Percentiles rank a stretch among this genome's conserved stretches.
Evolutionary conservation across 2,113 vertebrate genomes (phyloP).

Genomic region (Columba janthina): DNA sequence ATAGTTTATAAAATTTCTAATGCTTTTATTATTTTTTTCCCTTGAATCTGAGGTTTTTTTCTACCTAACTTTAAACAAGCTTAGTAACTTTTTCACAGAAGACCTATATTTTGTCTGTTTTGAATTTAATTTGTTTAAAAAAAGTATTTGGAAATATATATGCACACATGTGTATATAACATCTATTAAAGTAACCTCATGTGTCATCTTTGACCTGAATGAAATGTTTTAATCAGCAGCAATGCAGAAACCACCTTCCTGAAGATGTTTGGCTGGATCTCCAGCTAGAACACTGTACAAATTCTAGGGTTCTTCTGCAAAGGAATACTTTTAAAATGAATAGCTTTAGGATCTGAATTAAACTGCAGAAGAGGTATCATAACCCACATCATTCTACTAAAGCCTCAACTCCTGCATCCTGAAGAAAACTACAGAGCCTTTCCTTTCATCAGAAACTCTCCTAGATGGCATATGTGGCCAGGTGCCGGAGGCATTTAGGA

Average conservation of each 20-base stretch:
- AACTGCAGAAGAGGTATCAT: not conserved
- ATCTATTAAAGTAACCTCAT: not conserved
- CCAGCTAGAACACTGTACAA: not conserved
- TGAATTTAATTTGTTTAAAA: not conserved
- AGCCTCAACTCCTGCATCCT: not conserved
- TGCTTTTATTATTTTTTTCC: not conserved
- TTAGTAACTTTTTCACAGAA: not conserved
- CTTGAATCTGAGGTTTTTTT: not conserved
- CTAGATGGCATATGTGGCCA: not conserved
- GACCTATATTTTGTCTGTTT: not conserved
- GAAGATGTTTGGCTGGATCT: not conserved
- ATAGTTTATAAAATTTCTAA: not conserved
- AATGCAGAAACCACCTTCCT: not conserved
- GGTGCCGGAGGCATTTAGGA: not conserved
- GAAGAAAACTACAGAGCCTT: not conserved
- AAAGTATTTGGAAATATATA: not conserved
- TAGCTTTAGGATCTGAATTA: not conserved
- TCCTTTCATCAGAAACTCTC: not conserved
- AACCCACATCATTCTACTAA: not conserved
- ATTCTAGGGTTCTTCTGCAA: not conserved
- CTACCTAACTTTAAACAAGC: not conserved
- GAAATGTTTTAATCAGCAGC: not conserved
- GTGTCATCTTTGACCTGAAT: not conserved
- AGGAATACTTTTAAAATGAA: not conserved
- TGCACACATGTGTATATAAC: not conserved